phyloP scores from a whole-genome alignment of 2,888 invertebrate genomes.

The Neoascia interrupta region DNA sequence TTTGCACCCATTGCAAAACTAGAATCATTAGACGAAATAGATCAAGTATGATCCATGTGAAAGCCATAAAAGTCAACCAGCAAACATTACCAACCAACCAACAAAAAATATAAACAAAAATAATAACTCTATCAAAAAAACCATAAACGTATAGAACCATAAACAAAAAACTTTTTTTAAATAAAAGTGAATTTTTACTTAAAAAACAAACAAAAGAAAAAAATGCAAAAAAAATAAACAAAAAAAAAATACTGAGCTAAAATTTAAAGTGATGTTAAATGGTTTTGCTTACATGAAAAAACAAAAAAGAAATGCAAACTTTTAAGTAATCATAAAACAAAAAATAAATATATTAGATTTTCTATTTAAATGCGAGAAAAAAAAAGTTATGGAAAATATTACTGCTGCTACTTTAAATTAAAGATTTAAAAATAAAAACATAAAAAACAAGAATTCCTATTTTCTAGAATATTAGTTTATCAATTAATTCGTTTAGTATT shows the following conservation, averaged over 20 bases:
- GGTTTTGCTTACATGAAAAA: constrained; percentile 53
- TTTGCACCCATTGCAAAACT: constrained; percentile 84
- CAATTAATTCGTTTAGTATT: constrained; percentile 28
- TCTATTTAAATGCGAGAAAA: constrained; percentile 61
- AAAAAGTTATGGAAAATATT: constrained; percentile 25
- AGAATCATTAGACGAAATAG: constrained; percentile 84
- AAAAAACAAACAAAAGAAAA: constrained; percentile 41
- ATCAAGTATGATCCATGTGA: constrained; percentile 77
- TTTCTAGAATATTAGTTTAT: constrained; percentile 45
- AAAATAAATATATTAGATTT: constrained; percentile 58
- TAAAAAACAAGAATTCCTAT: constrained; percentile 56
- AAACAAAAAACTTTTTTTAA: constrained; percentile 48
- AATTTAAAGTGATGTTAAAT: constrained; percentile 49
- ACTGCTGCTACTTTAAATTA: constrained; percentile 62
- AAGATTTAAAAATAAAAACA: constrained; percentile 24
- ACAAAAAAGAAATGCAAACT: constrained; percentile 25
- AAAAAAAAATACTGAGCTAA: constrained; percentile 36
- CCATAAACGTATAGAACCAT: constrained; percentile 56
- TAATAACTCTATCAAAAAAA: constrained; percentile 13
- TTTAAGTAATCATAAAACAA: no score
- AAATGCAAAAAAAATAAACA: no score
- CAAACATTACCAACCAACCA: constrained; percentile 58
- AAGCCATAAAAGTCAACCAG: constrained; percentile 67
- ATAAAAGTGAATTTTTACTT: constrained; percentile 52
- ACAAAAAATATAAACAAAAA: constrained; percentile 42